Percentiles rank a stretch among this genome's conserved stretches.
Evolutionary conservation across 53 echinoderm and acorn worm genomes (phyloP).

Genomic region (Holothuria scabra): DNA sequence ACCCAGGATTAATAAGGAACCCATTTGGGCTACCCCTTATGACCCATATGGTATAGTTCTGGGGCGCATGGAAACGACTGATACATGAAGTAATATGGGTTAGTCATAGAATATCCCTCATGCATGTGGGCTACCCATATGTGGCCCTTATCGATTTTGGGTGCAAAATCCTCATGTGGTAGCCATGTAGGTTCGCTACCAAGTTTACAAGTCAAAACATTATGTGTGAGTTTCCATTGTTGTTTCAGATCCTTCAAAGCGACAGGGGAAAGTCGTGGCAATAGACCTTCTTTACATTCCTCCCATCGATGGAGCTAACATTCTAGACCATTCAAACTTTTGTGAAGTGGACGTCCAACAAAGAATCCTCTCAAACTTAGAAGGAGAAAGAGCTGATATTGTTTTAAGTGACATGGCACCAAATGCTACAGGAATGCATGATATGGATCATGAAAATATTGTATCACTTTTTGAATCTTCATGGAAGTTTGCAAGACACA

Average conservation of each 20-base stretch:
- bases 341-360: slow-evolving; percentile 60
- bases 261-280: slow-evolving; percentile 72
- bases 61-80: too few relatives aligned
- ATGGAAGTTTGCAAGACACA: slow-evolving; percentile 54
- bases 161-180: too few relatives aligned
- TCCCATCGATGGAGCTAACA: slow-evolving; percentile 77
- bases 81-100: too few relatives aligned
- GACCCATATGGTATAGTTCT: too few relatives aligned
- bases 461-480: slow-evolving; percentile 55
- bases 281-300: slow-evolving; percentile 81
- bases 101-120: too few relatives aligned
- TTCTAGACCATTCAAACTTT: slow-evolving; percentile 76
- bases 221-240: neutral
- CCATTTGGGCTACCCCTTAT: too few relatives aligned
- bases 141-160: too few relatives aligned
- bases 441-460: slow-evolving; percentile 89
- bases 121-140: too few relatives aligned
- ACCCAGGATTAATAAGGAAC: too few relatives aligned
- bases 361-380: slow-evolving; percentile 53
- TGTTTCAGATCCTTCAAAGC: slow-evolving; percentile 65
- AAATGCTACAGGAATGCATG: slow-evolving; percentile 79
- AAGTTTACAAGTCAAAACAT: too few relatives aligned
- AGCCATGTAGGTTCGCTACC: too few relatives aligned
- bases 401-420: slow-evolving; percentile 95
- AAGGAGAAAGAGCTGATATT: slow-evolving; percentile 48